Base-by-base conservation (phyloP, 2,797 vertebrate genomes). In the Erethizon dorsatum region DNA sequence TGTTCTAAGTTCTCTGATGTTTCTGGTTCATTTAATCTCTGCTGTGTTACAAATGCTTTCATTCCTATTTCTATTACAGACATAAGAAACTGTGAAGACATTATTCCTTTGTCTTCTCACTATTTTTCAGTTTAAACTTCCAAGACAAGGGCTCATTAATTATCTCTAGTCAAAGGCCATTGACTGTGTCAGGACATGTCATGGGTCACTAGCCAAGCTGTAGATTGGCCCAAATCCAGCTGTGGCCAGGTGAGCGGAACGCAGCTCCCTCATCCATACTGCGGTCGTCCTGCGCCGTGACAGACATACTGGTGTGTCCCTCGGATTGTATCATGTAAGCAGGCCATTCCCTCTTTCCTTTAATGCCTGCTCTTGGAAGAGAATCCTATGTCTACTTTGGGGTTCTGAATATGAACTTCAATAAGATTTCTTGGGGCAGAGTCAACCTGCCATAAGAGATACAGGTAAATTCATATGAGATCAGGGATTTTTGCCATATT, bases 61-160 rank as follows among this genome's bases (percentile, higher is more conserved):
- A 88, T 63, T 83, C 84, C 50, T 28, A 65, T 73, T 56, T 20
- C 41, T 15, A 7, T 63, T 88, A 88, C 10, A 20, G 3, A 69
- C 52, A 63, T 0, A 17, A 89, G 88, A 93, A 82, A 69, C 20
- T 77, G 7, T 83, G 31, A 94, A 33, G 22, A 78, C 12, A 15
- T 85, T 63, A 94, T 73, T 80, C 50, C 9, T 22, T 89, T 63
- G 63, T 91, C 20, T 13, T 79, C 54, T 92, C 10, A 47, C 47
- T 41, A 78, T 71, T 78, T 71, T 31, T 89, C 56, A 88, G 78
- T 88, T 88, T 80, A 93, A 79, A 83, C 47, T 92, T 67, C 86
- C 85, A 85, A 56, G 50, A 88, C 15, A 91, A 85, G 41, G 52
- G 28, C n/a, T 92, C 14, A 73, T 93, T 15, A 88, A 22, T 41